phyloP scores from a whole-genome alignment of 1,140 invertebrate genomes.

The Antheraea pernyi region DNA sequence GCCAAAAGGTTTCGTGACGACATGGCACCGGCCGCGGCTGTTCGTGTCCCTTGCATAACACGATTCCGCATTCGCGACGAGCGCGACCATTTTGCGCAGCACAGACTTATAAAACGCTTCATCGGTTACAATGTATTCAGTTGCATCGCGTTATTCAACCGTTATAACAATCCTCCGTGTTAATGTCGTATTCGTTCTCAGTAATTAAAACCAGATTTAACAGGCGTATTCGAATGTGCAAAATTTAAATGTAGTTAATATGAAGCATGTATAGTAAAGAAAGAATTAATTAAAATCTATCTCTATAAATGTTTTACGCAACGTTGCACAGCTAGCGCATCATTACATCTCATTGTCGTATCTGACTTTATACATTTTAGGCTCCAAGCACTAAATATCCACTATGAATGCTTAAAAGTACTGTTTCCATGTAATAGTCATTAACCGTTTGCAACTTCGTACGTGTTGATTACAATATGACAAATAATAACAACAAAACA shows the following conservation, averaged over 20 bases:
- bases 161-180: not conserved
- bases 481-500: no score
- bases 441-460: no score
- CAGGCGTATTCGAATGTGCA: not conserved
- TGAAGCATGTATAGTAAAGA: conserved; percentile 43
- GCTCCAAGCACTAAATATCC: no score
- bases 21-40: conserved; percentile 18
- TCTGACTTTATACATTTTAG: no score
- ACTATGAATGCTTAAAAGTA: no score
- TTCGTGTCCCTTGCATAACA: conserved; percentile 55
- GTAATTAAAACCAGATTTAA: not conserved
- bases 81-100: conserved; percentile 24
- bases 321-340: conserved; percentile 56
- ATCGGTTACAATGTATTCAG: not conserved
- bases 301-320: conserved; percentile 65
- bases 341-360: conserved; percentile 18
- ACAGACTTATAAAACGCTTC: conserved; percentile 19
- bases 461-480: no score
- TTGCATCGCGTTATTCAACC: not conserved
- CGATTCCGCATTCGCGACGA: conserved; percentile 32
- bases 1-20: conserved; percentile 64
- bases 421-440: no score
- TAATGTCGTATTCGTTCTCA: not conserved
- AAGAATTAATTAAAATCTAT: conserved; percentile 61
- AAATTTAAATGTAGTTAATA: conserved; percentile 3